These are phyloP conservation scores for Armadillidium nasatum DNA, from an alignment of 1,140 invertebrate species.

Conservation along the genomic window DNA sequence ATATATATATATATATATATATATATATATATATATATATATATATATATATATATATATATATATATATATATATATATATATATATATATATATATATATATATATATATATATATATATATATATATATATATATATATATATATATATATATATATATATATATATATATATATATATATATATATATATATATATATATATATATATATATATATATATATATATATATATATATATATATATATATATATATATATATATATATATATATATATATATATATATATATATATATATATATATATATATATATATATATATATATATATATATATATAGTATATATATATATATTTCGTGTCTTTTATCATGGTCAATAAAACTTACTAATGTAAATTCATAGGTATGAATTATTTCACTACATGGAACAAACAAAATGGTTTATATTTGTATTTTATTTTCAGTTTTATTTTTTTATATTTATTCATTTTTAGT, in stretches of 20 bases:
- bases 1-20: conserved; percentile 20
- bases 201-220: neutral
- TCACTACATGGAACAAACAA: too few species aligned
- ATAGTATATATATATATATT: too few species aligned
- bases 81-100: conserved; percentile 23
- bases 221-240: neutral
- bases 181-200: conserved; percentile 21
- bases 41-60: neutral
- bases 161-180: conserved; percentile 19
- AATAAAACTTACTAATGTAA: too few species aligned
- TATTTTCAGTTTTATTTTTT: too few species aligned
- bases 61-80: conserved; percentile 17
- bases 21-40: neutral
- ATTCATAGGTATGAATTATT: too few species aligned
- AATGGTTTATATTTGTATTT: too few species aligned
- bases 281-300: neutral
- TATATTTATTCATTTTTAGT: too few species aligned
- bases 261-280: conserved; percentile 9
- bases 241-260: conserved; percentile 4
- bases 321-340: too few species aligned
- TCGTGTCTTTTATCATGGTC: too few species aligned
- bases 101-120: conserved; percentile 19
- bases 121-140: conserved; percentile 25
- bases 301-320: neutral
- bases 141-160: conserved; percentile 24